Percentiles rank a stretch among this genome's conserved stretches.
phyloP scores from a whole-genome alignment of 2,113 vertebrate species.

The Vulpes ferrilata region DNA sequence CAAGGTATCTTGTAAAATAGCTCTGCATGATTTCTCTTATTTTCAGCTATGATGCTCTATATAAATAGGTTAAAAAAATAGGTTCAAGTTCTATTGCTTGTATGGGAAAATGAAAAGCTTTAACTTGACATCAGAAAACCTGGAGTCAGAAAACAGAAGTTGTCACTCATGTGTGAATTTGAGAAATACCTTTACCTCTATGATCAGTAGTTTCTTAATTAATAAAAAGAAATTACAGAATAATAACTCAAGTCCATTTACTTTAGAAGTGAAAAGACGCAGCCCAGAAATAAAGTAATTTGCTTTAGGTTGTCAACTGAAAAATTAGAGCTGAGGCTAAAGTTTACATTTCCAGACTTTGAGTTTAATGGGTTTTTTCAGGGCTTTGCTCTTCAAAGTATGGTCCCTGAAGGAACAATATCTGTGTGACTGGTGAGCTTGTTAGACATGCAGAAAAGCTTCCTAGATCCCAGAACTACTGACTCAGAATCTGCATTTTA shows the following conservation, averaged over 20 bases:
- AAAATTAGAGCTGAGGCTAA: neutral
- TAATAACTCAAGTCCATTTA: neutral
- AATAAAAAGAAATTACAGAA: neutral
- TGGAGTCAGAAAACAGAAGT: neutral
- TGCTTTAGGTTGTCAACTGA: neutral
- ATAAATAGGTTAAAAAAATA: slow-evolving; percentile 14
- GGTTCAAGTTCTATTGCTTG: neutral
- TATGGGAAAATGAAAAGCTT: neutral
- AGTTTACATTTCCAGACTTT: neutral
- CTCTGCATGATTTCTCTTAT: slow-evolving; percentile 61
- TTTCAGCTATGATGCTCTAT: neutral
- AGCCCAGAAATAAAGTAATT: neutral
- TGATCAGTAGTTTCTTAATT: neutral
- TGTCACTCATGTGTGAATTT: neutral
- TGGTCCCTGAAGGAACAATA: neutral
- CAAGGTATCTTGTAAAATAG: slow-evolving; percentile 57
- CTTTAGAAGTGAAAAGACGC: neutral
- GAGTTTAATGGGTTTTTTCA: neutral
- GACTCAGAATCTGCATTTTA: neutral
- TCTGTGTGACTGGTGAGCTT: neutral
- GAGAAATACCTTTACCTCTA: neutral
- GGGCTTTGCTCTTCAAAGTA: neutral
- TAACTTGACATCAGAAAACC: neutral
- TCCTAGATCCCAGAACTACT: neutral
- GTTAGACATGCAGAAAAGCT: neutral